These are phyloP conservation scores for Eptatretus burgeri DNA, from an alignment of 2,113 vertebrate species.

Conservation along the genomic window DNA sequence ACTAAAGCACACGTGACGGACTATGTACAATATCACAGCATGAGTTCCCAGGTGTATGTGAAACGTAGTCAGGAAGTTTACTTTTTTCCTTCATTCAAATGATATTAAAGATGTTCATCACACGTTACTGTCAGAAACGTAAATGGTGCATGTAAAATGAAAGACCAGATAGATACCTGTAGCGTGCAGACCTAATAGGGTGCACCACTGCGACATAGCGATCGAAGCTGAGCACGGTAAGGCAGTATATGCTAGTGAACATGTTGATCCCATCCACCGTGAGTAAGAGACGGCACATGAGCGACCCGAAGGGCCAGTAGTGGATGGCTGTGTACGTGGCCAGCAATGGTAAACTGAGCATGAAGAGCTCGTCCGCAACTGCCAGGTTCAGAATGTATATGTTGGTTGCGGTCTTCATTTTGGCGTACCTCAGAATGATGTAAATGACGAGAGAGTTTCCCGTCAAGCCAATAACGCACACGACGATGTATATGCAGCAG, in stretches of 20 bases:
- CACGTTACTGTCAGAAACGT: no score
- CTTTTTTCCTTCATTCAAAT: no score
- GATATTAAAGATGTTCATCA: no score
- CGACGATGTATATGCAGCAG: slow-evolving; percentile 53
- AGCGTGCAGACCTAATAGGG: slow-evolving; percentile 49
- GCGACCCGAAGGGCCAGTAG: slow-evolving; percentile 55
- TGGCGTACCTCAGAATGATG: slow-evolving; percentile 51
- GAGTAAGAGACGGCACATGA: slow-evolving; percentile 47
- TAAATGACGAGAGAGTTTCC: slow-evolving; percentile 69
- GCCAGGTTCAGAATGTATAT: slow-evolving; percentile 64
- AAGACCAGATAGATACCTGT: slow-evolving; percentile 36
- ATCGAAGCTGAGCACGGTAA: slow-evolving; percentile 52
- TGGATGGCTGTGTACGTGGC: slow-evolving; percentile 47
- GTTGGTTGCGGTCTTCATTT: slow-evolving; percentile 67
- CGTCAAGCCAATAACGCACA: slow-evolving; percentile 47
- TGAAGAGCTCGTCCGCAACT: slow-evolving; percentile 48
- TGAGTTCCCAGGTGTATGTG: no score
- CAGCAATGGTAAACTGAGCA: slow-evolving; percentile 56
- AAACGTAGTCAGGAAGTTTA: no score
- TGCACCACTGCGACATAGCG: slow-evolving; percentile 57
- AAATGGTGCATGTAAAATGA: no score
- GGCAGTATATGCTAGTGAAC: slow-evolving; percentile 65
- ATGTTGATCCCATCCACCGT: slow-evolving; percentile 70
- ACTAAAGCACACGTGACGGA: no score
- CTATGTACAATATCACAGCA: no score